Conservation (phyloP, 1,140 invertebrate species). For the Macrosteles quadrilineatus region DNA sequence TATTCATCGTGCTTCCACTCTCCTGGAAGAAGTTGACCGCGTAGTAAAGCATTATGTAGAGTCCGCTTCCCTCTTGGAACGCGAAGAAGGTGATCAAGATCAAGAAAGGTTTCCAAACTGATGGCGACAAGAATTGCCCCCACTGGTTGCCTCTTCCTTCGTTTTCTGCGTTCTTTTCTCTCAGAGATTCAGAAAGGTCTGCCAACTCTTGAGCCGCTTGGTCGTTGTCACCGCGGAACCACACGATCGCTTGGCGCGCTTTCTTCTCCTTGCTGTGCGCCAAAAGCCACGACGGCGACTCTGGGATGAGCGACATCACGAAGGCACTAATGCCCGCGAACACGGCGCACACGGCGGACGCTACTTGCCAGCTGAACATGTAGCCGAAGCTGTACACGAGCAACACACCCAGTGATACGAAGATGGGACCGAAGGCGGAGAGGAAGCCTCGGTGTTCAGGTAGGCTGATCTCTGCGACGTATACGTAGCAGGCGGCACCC, state of each 20-base stretch:
- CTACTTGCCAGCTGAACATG: constrained; percentile 47
- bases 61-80: constrained; percentile 70
- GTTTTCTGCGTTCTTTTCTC: constrained; percentile 43
- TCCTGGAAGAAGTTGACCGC: constrained; percentile 68
- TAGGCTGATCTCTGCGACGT: constrained; percentile 47
- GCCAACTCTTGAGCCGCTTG: constrained; percentile 60
- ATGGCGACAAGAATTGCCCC: constrained; percentile 40
- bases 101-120: constrained; percentile 63
- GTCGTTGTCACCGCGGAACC: constrained; percentile 58
- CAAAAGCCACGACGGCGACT: constrained; percentile 65
- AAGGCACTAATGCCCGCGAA: constrained; percentile 47
- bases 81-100: constrained; percentile 65
- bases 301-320: constrained; percentile 64
- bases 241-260: constrained; percentile 57
- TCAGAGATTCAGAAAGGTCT: constrained; percentile 52
- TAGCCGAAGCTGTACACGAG: constrained; percentile 55
- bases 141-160: constrained; percentile 4
- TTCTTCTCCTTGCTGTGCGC: constrained; percentile 58
- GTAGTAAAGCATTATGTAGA: constrained; percentile 77
- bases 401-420: constrained; percentile 57
- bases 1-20: constrained; percentile 65
- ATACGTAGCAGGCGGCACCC: constrained; percentile 47
- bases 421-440: constrained; percentile 52
- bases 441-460: constrained; percentile 46
- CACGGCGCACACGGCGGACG: constrained; percentile 38